Percentiles rank a stretch among this genome's conserved stretches.
Conservation (phyloP, 2,113 vertebrate species). For the Taurulus bubalis region DNA sequence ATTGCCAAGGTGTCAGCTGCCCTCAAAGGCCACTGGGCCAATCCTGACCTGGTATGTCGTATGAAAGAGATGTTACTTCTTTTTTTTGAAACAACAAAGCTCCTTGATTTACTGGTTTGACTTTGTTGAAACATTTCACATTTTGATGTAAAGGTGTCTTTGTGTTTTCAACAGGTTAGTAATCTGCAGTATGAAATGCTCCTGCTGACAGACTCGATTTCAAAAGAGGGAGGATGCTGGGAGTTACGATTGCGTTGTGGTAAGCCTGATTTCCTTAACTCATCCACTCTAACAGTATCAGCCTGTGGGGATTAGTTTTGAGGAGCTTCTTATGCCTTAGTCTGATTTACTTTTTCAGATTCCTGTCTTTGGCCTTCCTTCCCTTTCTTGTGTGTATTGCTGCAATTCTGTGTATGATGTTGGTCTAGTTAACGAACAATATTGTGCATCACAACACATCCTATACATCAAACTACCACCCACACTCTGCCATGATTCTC, state of each 20-base stretch:
- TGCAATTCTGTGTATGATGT: neutral
- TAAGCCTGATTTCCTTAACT: constrained; percentile 73
- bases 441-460: neutral
- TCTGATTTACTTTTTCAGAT: neutral
- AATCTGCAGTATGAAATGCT: constrained; percentile 98
- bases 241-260: constrained; percentile 96
- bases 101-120: neutral
- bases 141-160: neutral
- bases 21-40: constrained; percentile 98
- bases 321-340: neutral
- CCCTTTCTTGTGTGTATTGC: neutral
- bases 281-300: neutral
- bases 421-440: neutral
- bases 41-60: constrained; percentile 93
- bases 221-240: constrained; percentile 98
- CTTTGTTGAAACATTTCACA: neutral
- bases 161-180: constrained; percentile 88
- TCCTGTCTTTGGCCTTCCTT: neutral
- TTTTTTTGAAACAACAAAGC: neutral
- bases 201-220: constrained; percentile 97
- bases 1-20: constrained; percentile 96
- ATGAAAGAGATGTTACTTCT: neutral
- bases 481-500: no score
- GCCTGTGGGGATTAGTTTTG: neutral
- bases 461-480: neutral